phyloP scores from a whole-genome alignment of 2,888 invertebrate genomes.

The Corythucha ciliata region DNA sequence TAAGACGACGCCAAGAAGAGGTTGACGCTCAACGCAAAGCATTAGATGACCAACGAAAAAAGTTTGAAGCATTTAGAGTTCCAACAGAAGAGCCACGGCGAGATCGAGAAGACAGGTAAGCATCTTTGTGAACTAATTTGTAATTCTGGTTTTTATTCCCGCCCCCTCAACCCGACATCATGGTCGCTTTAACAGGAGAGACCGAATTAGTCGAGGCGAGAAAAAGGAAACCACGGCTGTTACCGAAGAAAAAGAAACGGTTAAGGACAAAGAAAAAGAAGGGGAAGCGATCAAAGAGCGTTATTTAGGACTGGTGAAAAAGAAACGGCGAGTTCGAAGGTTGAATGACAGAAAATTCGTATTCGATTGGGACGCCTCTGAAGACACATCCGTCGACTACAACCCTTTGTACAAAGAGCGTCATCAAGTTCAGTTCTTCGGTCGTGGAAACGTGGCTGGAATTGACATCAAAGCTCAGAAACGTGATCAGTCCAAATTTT shows the following conservation, averaged over 20 bases:
- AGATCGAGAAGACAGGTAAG: conserved; percentile 39
- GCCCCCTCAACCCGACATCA: not conserved
- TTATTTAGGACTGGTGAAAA: conserved; percentile 86
- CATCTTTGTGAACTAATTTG: conserved; percentile 1
- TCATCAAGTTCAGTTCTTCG: conserved; percentile 96
- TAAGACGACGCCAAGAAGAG: conserved; percentile 81
- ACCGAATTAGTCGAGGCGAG: conserved; percentile 24
- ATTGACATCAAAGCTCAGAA: conserved; percentile 96
- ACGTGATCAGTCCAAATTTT: conserved; percentile 93
- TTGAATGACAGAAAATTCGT: conserved; percentile 98
- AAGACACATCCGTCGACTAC: conserved; percentile 97
- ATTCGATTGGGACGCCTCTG: conserved; percentile 99
- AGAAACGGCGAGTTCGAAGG: conserved; percentile 81
- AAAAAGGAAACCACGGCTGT: no score
- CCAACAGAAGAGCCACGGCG: conserved; percentile 37
- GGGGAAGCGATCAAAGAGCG: conserved; percentile 91
- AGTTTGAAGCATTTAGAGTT: conserved; percentile 46
- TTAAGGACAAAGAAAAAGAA: conserved; percentile 85
- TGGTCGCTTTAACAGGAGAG: conserved; percentile 24
- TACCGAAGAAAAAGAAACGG: conserved; percentile 51
- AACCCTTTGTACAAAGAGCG: conserved; percentile 92
- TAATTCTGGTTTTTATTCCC: no score
- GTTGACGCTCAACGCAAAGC: conserved; percentile 68
- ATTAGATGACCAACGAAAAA: conserved; percentile 58
- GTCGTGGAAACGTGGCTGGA: conserved; percentile 93